Percentiles rank a stretch among this genome's conserved stretches.
Evolutionary conservation across 2,888 invertebrate genomes (phyloP).

Genomic region (Octodonta nipae): DNA sequence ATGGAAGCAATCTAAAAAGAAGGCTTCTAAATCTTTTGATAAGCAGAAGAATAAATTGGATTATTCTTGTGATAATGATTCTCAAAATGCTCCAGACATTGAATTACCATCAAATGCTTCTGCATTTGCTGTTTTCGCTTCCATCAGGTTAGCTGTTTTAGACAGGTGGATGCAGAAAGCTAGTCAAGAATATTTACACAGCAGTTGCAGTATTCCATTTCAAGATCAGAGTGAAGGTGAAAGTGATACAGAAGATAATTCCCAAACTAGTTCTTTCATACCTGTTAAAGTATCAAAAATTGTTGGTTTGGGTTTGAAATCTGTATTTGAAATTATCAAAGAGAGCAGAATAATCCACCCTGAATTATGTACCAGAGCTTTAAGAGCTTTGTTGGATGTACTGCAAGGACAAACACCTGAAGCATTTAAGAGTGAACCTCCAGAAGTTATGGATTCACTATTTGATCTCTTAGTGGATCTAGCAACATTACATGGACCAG

Average conservation of each 20-base stretch:
- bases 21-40: slow-evolving; percentile 25
- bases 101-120: slow-evolving; percentile 69
- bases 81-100: slow-evolving; percentile 30
- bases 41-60: slow-evolving; percentile 32
- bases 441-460: slow-evolving; percentile 61
- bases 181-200: slow-evolving; percentile 39
- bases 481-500: slow-evolving; percentile 54
- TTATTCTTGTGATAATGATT: slow-evolving; percentile 26
- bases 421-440: slow-evolving; percentile 68
- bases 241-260: slow-evolving; percentile 43
- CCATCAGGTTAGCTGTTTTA: slow-evolving; percentile 68
- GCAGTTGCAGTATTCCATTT: slow-evolving; percentile 35
- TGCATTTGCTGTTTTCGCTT: slow-evolving; percentile 76
- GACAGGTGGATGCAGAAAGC: slow-evolving; percentile 51
- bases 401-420: slow-evolving; percentile 78
- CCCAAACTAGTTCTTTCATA: slow-evolving; percentile 37
- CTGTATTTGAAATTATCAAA: slow-evolving; percentile 81
- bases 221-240: slow-evolving; percentile 35
- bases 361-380: slow-evolving; percentile 72
- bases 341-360: slow-evolving; percentile 76
- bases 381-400: slow-evolving; percentile 77
- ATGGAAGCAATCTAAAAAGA: slow-evolving; percentile 35
- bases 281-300: slow-evolving; percentile 47
- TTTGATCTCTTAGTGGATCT: slow-evolving; percentile 75
- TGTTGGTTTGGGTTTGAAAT: slow-evolving; percentile 66